Conservation (phyloP, 2,797 vertebrate species). For the Microctenopoma steveboyesi region DNA sequence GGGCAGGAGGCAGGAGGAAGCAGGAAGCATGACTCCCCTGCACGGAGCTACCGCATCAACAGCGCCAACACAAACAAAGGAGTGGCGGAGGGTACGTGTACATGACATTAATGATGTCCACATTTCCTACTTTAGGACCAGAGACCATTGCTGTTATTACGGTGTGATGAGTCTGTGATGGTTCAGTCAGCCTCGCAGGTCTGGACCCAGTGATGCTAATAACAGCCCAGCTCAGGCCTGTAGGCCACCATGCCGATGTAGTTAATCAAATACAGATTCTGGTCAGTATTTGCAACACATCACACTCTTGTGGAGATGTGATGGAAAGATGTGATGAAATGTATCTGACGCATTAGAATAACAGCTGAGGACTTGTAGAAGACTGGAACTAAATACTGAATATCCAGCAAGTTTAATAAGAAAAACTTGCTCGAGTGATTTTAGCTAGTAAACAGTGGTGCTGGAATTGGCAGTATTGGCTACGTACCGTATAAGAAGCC, state of each 20-base stretch:
- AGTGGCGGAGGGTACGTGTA: neutral
- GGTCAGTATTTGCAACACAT: neutral
- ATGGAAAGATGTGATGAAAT: no score
- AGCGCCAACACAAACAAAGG: neutral
- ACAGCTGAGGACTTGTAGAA: no score
- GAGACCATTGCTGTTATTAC: neutral
- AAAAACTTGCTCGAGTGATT: no score
- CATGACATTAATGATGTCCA: neutral
- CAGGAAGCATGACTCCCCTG: constrained; percentile 30
- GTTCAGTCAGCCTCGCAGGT: no score
- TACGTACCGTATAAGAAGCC: no score
- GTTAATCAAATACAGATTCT: neutral
- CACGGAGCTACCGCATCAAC: constrained; percentile 11
- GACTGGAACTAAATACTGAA: no score
- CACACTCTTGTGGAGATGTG: no score
- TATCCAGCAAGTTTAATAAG: no score
- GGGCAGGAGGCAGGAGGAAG: constrained; percentile 37
- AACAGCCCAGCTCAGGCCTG: neutral
- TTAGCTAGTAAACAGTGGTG: no score
- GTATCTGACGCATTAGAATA: no score
- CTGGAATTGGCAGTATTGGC: no score
- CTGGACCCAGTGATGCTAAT: neutral
- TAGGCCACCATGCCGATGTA: no score
- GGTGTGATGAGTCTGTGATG: neutral
- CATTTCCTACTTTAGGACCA: neutral